A percentile compares a stretch with the other conserved stretches of the same genome.
phyloP scores from a whole-genome alignment of 2,797 vertebrate species.

The Thripadectes ignobilis region DNA sequence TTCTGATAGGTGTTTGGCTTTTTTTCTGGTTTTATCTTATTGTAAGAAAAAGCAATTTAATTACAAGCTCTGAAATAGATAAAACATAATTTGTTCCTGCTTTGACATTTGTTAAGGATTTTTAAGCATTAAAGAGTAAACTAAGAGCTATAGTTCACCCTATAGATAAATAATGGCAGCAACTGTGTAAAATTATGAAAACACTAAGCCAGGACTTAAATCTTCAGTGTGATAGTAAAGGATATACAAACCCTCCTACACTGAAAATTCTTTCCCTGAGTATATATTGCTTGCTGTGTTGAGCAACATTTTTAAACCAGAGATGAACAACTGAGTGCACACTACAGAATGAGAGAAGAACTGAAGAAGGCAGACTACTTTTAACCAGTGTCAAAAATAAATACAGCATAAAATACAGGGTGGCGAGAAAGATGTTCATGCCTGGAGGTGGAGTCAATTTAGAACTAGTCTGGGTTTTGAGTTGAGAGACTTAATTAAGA shows the following conservation, averaged over 20 bases:
- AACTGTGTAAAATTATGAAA: slow-evolving; percentile 26
- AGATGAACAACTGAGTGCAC: not conserved
- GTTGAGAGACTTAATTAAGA: not conserved
- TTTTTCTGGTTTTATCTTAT: not conserved
- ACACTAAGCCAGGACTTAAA: not conserved
- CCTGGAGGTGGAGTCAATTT: not conserved
- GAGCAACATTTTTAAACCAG: not conserved
- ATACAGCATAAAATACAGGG: not conserved
- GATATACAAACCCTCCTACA: not conserved
- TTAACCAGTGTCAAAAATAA: not conserved
- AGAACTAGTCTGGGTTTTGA: not conserved
- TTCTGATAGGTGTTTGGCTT: not conserved
- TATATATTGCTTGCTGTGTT: not conserved
- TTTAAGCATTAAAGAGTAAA: slow-evolving; percentile 41
- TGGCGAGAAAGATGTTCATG: not conserved
- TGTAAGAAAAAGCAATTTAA: not conserved
- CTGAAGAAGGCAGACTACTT: not conserved
- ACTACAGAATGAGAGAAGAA: not conserved
- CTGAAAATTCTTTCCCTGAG: not conserved
- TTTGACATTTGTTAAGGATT: slow-evolving; percentile 27
- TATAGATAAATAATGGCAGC: not conserved
- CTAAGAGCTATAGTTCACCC: not conserved
- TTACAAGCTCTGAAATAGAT: not conserved
- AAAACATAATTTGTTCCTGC: not conserved
- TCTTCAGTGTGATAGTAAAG: not conserved